These are phyloP conservation scores for Stomatorhinus ivindoensis DNA, from an alignment of 2,113 vertebrate species.

Conservation along the genomic window DNA sequence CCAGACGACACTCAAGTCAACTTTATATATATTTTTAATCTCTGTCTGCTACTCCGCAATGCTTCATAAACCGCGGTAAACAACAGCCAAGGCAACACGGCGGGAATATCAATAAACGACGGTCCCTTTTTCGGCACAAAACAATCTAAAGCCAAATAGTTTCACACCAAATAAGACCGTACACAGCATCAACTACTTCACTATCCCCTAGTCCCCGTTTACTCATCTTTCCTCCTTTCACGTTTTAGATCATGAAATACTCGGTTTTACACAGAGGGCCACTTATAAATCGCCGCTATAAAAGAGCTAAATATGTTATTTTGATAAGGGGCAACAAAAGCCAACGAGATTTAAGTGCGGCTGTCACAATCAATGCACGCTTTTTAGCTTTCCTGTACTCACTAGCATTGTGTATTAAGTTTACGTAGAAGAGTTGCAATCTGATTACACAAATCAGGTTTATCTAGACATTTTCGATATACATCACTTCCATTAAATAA, in stretches of 20 bases:
- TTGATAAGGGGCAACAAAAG: background rate
- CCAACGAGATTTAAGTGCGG: background rate
- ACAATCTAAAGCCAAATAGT: background rate
- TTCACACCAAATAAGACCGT: slow-evolving; percentile 10
- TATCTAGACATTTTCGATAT: background rate
- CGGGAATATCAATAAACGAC: background rate
- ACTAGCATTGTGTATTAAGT: background rate
- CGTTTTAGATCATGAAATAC: background rate
- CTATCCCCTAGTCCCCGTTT: background rate
- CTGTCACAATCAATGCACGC: background rate
- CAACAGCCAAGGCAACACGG: background rate
- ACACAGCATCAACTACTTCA: background rate
- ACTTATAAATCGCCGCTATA: slow-evolving; percentile 20
- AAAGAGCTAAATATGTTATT: slow-evolving; percentile 27
- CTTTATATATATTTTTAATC: background rate
- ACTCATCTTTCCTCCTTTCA: background rate
- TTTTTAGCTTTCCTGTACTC: background rate
- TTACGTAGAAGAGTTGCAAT: background rate
- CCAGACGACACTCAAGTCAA: slow-evolving; percentile 8
- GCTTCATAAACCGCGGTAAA: background rate
- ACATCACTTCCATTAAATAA: background rate
- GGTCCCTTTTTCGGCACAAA: background rate
- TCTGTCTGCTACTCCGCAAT: background rate
- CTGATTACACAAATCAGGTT: background rate
- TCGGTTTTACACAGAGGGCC: background rate